Evolutionary conservation across 2,888 invertebrate genomes (phyloP).

Genomic region (Tenodera sinensis): DNA sequence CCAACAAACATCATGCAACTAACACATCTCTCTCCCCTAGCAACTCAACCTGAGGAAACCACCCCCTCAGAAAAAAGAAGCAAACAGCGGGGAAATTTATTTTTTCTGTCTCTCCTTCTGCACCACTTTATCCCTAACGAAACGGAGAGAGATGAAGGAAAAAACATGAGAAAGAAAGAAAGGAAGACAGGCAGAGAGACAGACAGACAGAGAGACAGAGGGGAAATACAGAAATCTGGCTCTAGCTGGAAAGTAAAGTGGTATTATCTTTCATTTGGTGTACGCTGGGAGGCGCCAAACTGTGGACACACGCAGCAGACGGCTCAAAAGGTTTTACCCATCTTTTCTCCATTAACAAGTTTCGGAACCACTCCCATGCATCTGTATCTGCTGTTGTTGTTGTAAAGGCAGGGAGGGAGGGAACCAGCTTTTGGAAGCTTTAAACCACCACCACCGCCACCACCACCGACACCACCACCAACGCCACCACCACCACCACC

Average conservation of each 20-base stretch:
- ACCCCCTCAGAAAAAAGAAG: background rate
- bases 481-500: too few species aligned
- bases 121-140: background rate
- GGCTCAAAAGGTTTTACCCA: constrained; percentile 26
- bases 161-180: background rate
- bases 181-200: too few species aligned
- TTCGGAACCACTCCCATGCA: constrained; percentile 7
- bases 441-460: too few species aligned
- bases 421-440: background rate
- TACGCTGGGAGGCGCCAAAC: constrained; percentile 7
- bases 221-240: constrained; percentile 9
- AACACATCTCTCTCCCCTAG: background rate
- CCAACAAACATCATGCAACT: background rate
- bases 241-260: constrained; percentile 18
- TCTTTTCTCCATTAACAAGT: constrained; percentile 27
- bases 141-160: background rate
- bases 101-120: background rate
- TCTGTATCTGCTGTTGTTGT: background rate
- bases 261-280: constrained; percentile 27
- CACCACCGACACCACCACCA: too few species aligned
- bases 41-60: background rate
- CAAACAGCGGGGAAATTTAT: background rate
- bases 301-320: constrained; percentile 18
- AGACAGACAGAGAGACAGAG: background rate
- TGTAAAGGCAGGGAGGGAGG: too few species aligned